Base-by-base conservation (phyloP, 1,140 invertebrate species). In the Papilio polytes region DNA sequence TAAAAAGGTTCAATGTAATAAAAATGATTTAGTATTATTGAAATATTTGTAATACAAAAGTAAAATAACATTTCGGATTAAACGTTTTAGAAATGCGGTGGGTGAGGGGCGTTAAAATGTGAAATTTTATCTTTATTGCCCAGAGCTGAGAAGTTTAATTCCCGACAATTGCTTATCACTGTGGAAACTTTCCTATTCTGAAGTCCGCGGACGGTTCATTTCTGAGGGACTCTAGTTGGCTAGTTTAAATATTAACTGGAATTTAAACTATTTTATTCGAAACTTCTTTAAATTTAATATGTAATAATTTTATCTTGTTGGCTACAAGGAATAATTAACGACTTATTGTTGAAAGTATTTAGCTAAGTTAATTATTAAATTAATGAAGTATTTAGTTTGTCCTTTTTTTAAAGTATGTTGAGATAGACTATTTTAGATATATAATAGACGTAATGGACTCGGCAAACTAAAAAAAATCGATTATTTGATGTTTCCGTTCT, bases 351-450 rank as follows among this genome's bases (percentile, higher is more conserved):
- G 13, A n/a, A 56, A 18, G 3, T 56, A 56, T 56, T 56, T 56
- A 13, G 51, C 18, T 56, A 36, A 36, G 31, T 56, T 10, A 56
- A 12, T 48, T 12, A 9, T 48, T 48, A 48, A 48, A 90, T 79
- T 93, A 90, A n/a, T 93, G 85, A 8, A 8, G 7, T 41, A 41
- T 41, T 41, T 41, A 41, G 7, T 41, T 7, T 41, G 7, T 0
- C 36, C 4, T 41, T 41, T 41, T 41, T 41, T 41, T 41, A 41
- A 26, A 8, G 36, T 0, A 41, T 41, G 7, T 41, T 41, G 31
- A 41, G 36, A 36, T 41, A 41, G 4, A 41, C 36, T 36, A 3
- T 36, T 36, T 41, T 41, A 8, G 36, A 41, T 41, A 8, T 8
- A 8, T 8, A 36, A 1, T 6, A 36, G 36, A 36, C 4, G 4